Conservation (phyloP, 92 coral and sea anemone species). For the Micromussa lordhowensis region DNA sequence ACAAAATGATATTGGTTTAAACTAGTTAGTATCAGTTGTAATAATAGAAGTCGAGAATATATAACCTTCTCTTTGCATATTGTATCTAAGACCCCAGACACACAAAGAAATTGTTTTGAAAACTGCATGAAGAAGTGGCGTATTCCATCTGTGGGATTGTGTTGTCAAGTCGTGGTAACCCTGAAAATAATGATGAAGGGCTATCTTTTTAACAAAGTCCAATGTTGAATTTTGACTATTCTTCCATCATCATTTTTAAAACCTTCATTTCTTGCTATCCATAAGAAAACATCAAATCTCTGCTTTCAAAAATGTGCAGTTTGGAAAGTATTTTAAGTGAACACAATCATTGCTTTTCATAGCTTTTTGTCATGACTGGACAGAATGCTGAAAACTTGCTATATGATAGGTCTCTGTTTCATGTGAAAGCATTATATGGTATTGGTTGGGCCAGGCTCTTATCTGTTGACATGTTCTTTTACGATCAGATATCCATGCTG, state of each 20-base stretch:
- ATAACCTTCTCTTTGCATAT: neutral
- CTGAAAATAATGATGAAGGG: too few relatives aligned
- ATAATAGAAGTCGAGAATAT: neutral
- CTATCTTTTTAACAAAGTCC: too few relatives aligned
- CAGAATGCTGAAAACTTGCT: neutral
- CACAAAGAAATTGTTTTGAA: neutral
- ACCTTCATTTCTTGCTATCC: too few relatives aligned
- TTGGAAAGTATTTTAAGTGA: neutral
- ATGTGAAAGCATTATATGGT: neutral
- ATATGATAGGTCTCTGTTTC: too few relatives aligned
- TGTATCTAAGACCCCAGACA: neutral
- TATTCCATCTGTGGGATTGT: too few relatives aligned
- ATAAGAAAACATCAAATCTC: neutral
- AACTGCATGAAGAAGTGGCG: neutral
- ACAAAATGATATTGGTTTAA: neutral
- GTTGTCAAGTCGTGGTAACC: too few relatives aligned
- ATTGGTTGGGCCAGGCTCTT: neutral
- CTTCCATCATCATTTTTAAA: too few relatives aligned
- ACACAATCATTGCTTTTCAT: too few relatives aligned
- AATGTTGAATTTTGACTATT: too few relatives aligned
- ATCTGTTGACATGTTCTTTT: too few relatives aligned
- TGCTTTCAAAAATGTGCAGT: neutral
- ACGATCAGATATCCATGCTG: too few relatives aligned
- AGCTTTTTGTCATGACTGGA: neutral
- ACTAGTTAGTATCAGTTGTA: slow-evolving; percentile 1